phyloP scores from a whole-genome alignment of 64 coral and sea anemone genomes.

The Astreopora myriophthalma region DNA sequence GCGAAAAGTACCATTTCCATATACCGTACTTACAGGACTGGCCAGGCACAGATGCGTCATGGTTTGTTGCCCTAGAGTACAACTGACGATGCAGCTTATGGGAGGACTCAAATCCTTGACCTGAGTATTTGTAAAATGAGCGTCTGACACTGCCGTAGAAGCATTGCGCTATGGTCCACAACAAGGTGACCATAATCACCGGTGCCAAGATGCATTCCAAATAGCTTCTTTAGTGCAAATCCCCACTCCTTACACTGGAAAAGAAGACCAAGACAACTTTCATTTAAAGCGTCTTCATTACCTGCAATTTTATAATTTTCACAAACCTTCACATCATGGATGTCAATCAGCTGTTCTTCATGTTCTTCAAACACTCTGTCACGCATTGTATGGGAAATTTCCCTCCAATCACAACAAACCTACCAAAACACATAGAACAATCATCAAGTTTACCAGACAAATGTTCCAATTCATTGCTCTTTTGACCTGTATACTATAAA shows the following conservation, averaged over 20 bases:
- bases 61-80: slow-evolving; percentile 10
- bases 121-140: neutral
- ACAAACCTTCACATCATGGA: slow-evolving; percentile 62
- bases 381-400: slow-evolving; percentile 30
- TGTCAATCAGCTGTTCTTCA: slow-evolving; percentile 70
- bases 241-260: no score
- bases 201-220: no score
- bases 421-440: no score
- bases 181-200: slow-evolving; percentile 1
- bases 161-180: neutral
- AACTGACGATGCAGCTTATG: slow-evolving; percentile 15
- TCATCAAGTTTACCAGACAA: no score
- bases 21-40: neutral
- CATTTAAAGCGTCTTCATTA: no score
- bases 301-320: no score
- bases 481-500: no score
- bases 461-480: no score
- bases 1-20: neutral
- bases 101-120: slow-evolving; percentile 27
- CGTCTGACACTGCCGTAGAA: neutral
- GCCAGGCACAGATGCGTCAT: neutral
- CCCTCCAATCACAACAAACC: slow-evolving; percentile 59
- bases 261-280: neutral
- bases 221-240: no score
- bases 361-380: slow-evolving; percentile 40